Conservation (phyloP, 2,888 invertebrate genomes). For the Diploptera punctata region DNA sequence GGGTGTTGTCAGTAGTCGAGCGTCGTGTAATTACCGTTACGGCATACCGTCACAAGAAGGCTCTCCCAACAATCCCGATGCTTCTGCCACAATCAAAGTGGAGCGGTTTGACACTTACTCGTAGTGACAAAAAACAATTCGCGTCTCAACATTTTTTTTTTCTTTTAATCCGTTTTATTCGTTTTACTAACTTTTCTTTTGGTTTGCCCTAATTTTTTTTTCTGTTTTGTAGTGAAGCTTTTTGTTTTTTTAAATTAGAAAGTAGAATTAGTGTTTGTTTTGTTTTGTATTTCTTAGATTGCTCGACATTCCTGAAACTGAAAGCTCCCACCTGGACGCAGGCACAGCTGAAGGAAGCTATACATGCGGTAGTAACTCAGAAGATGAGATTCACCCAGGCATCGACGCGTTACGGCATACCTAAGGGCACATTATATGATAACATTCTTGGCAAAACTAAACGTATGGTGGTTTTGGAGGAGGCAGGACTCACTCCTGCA, state of each 20-base stretch:
- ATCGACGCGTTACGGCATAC: slow-evolving; percentile 72
- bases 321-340: slow-evolving; percentile 80
- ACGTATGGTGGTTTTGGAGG: slow-evolving; percentile 76
- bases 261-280: slow-evolving; percentile 47
- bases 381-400: slow-evolving; percentile 81
- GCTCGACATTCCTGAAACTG: slow-evolving; percentile 52
- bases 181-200: slow-evolving; percentile 32
- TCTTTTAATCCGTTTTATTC: slow-evolving; percentile 8
- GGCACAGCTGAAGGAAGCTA: slow-evolving; percentile 75
- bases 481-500: slow-evolving; percentile 64
- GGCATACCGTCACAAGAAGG: background rate
- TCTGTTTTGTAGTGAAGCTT: slow-evolving; percentile 32
- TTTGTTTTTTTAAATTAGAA: slow-evolving; percentile 39
- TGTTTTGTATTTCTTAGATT: slow-evolving; percentile 46
- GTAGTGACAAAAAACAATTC: slow-evolving; percentile 4
- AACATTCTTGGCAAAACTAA: slow-evolving; percentile 79
- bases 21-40: slow-evolving; percentile 36
- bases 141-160: background rate
- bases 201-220: slow-evolving; percentile 33
- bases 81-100: slow-evolving; percentile 3
- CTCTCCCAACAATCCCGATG: slow-evolving; percentile 16
- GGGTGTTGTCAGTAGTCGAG: slow-evolving; percentile 49
- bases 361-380: slow-evolving; percentile 76
- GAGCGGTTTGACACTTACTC: slow-evolving; percentile 13
- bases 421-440: slow-evolving; percentile 79